Base-by-base conservation (phyloP, 2,113 vertebrate species). In the Callipepla squamata region DNA sequence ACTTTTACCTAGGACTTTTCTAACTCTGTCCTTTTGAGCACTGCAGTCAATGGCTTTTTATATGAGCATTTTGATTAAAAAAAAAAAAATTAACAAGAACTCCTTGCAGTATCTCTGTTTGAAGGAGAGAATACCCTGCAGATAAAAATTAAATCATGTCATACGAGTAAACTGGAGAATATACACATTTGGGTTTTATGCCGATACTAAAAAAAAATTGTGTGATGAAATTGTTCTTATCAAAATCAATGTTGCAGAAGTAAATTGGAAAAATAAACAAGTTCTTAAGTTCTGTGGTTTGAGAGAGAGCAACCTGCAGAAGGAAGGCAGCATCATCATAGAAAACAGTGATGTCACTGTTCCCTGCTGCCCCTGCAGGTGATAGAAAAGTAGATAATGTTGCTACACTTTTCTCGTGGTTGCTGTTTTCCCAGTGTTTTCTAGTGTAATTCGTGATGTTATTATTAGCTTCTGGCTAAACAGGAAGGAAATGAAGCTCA, bases 221-320 rank as follows among this genome's bases (percentile, higher is more conserved):
- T 14, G 26, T 85, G 55, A 50, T 32, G 21, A 48, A 34, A 48
- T 48, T 25, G 38, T 57, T 79, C 87, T 86, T 48, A 75, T 89
- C 79, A 83, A 32, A 85, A 85, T 72, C 21, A 88, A 45, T 75
- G 18, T 17, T 80, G n/a, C 53, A 78, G 57, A 92, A 92, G 68
- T 87, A 91, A 92, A 83, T 58, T 65, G 85, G 91, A 87, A 90
- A 93, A 93, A 65, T 19, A 75, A 28, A 63, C 81, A 92, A 47
- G 48, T 85, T 92, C n/a, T 80, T 72, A 13, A 3, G 42, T 53
- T 53, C 10, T 28, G 15, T 6, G 2, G 12, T 59, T 80, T 80
- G 12, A 51, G 61, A 69, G 51, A 80, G 76, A 92, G 34, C 36
- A 82, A 32, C 32, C 17, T 50, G 2, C 6, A 83, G 72, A 50